Percentiles rank a stretch among this genome's conserved stretches.
Conservation (phyloP, 2,113 vertebrate species). For the Micromys minutus region DNA sequence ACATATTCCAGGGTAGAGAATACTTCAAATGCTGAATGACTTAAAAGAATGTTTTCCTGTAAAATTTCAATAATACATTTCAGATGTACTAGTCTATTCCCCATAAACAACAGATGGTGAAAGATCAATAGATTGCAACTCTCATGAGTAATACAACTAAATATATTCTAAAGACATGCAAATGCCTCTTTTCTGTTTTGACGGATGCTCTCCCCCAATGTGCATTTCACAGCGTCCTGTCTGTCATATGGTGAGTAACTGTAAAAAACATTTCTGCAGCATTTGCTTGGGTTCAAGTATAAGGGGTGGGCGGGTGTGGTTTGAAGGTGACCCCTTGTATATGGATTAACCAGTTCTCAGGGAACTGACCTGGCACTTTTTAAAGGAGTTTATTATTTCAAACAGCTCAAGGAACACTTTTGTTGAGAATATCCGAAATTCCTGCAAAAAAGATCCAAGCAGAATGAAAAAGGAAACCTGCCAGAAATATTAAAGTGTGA, state of each 20-base stretch:
- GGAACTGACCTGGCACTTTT: conserved; percentile 46
- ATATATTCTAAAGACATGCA: conserved; percentile 49
- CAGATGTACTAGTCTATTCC: conserved; percentile 41
- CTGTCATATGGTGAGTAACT: conserved; percentile 65
- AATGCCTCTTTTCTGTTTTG: conserved; percentile 43
- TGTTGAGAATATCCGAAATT: conserved; percentile 38
- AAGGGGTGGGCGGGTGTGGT: conserved; percentile 12
- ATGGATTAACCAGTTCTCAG: conserved; percentile 53
- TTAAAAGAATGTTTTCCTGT: conserved; percentile 37
- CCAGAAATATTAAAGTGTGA: conserved; percentile 57
- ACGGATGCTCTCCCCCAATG: conserved; percentile 19
- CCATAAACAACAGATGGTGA: conserved; percentile 46
- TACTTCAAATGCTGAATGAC: conserved; percentile 11
- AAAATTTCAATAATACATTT: conserved; percentile 25
- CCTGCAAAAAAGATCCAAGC: conserved; percentile 53
- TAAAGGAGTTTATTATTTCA: conserved; percentile 65
- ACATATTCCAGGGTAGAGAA: conserved; percentile 28
- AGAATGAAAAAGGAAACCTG: conserved; percentile 55
- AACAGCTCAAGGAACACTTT: conserved; percentile 34
- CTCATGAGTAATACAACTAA: conserved; percentile 50
- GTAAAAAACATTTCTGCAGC: conserved; percentile 59
- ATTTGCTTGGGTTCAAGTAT: conserved; percentile 45
- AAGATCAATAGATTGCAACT: conserved; percentile 45
- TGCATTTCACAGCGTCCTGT: conserved; percentile 57
- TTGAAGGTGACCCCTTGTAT: conserved; percentile 50